These are phyloP conservation scores for Nycticryphes semicollaris DNA, from an alignment of 2,113 vertebrate species.

Conservation along the genomic window DNA sequence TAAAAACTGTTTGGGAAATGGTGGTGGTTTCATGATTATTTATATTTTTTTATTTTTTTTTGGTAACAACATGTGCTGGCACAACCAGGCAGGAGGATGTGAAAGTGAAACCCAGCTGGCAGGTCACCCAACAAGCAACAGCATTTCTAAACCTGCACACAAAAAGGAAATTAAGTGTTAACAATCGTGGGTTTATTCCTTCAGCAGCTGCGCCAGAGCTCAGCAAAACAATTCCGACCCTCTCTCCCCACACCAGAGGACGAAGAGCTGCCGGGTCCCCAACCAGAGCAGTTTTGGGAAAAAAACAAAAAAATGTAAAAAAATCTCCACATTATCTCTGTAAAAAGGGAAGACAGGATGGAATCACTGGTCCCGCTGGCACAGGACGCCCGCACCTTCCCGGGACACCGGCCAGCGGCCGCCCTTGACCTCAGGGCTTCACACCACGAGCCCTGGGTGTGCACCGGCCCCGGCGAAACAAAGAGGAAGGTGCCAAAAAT, in stretches of 20 bases:
- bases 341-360: background rate
- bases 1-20: background rate
- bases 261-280: background rate
- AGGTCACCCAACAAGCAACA: background rate
- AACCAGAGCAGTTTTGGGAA: accelerated
- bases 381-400: background rate
- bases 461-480: no score
- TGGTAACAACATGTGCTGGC: background rate
- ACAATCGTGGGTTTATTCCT: background rate
- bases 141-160: background rate
- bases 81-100: background rate
- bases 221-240: background rate
- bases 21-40: background rate
- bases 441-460: background rate
- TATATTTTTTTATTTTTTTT: background rate
- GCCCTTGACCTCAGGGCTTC: background rate
- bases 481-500: background rate
- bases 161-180: background rate
- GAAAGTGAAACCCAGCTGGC: background rate
- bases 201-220: background rate
- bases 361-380: background rate
- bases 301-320: no score
- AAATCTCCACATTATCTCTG: background rate
- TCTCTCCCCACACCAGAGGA: background rate
- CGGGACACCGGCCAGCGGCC: background rate